These are phyloP conservation scores for Sebastolobus altivelis DNA, from an alignment of 2,797 vertebrate genomes.

Conservation along the genomic window DNA sequence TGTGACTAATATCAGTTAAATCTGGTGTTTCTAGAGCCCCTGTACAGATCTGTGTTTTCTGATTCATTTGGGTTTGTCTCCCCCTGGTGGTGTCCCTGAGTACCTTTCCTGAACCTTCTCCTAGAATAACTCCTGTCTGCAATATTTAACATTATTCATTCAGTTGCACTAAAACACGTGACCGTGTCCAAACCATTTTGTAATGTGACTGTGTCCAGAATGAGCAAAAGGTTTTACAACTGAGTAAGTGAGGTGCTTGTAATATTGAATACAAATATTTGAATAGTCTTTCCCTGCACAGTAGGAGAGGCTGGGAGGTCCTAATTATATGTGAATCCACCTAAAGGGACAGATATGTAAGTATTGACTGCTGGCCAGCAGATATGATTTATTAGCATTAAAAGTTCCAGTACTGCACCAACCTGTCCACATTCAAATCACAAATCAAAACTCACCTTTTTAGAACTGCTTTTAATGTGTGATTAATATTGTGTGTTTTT, in stretches of 20 bases:
- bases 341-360: not conserved
- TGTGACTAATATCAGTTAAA: not conserved
- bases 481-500: no score
- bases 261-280: not conserved
- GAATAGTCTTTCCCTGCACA: not conserved
- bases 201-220: not conserved
- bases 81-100: slow-evolving; percentile 16
- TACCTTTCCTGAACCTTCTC: not conserved
- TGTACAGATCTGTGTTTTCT: not conserved
- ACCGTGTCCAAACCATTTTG: not conserved
- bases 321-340: not conserved
- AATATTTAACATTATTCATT: not conserved
- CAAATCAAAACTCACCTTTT: no score
- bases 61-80: slow-evolving; percentile 10
- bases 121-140: not conserved
- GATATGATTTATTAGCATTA: not conserved
- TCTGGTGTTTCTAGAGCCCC: not conserved
- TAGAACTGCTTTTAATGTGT: no score
- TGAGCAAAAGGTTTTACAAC: not conserved
- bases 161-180: not conserved
- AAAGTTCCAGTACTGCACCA: not conserved
- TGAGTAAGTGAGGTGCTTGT: not conserved
- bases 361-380: not conserved
- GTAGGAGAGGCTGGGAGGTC: not conserved
- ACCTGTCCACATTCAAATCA: no score